Conservation (phyloP, 2,888 invertebrate species). For the Taphrorychus bicolor region DNA sequence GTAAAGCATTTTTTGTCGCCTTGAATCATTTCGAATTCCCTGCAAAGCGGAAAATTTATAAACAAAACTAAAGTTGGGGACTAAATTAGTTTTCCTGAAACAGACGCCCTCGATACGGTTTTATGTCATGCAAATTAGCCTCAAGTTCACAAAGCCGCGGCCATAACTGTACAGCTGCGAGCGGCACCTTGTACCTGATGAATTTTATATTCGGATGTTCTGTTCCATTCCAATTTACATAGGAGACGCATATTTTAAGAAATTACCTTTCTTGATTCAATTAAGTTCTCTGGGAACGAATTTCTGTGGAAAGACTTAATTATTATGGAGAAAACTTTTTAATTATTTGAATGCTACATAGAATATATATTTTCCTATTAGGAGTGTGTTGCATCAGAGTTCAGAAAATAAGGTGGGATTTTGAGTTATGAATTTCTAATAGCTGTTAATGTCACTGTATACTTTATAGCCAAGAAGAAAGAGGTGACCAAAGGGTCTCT, state of each 20-base stretch:
- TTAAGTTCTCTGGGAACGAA: not conserved
- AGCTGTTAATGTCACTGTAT: no score
- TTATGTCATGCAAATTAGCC: constrained; percentile 11
- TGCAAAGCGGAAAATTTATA: no score
- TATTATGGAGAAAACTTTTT: not conserved
- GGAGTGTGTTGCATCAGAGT: no score
- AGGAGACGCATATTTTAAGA: not conserved
- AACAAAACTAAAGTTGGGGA: not conserved
- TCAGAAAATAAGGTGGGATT: no score
- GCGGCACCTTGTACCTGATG: constrained; percentile 8
- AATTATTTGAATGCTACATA: not conserved
- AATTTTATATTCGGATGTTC: constrained; percentile 8
- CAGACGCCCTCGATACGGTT: constrained; percentile 2
- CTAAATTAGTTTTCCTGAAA: not conserved
- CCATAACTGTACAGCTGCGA: constrained; percentile 8
- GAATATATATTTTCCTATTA: not conserved
- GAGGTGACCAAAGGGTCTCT: no score
- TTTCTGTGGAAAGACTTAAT: not conserved
- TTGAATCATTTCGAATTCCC: no score
- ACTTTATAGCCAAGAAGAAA: no score
- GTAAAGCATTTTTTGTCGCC: no score
- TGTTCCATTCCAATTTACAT: constrained; percentile 8
- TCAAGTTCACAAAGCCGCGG: constrained; percentile 7
- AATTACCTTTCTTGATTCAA: not conserved
- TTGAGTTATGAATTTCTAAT: no score